Base-by-base conservation (phyloP, 2,888 invertebrate genomes). In the Melanophora roralis region DNA sequence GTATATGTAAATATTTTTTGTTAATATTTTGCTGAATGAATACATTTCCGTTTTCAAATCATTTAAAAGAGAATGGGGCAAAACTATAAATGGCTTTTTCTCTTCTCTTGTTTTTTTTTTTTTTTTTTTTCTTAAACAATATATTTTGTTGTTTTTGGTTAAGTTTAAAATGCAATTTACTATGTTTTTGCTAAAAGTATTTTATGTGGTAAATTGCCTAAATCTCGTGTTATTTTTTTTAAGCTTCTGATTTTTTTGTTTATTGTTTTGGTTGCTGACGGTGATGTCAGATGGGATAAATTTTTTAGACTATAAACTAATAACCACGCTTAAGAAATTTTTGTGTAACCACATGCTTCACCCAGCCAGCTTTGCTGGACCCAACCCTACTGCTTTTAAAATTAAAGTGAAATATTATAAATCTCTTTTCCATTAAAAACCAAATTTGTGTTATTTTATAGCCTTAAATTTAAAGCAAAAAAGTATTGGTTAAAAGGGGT, bases 31-130 rank as follows among this genome's bases (percentile, higher is more conserved):
- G 78, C 69, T 79, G 74, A 79, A 65, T 65, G 78, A 79, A 69
- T 74, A 74, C 78, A 79, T 47, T 65, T 79, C 74, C 74, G 78
- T 79, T 79, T 79, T 51, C 64, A 74, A 74, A 79, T 79, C 74
- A 79, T 74, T 69, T 79, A 34, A 43, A 74, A 65, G 19, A 57
- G 51, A 72, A 64, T 23, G 59, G 40, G 59, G 64, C 45, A 65
- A 71, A 78, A 78, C 49, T 57, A 32, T 62, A 73, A 73, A 55
- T 72, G 57, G 49, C 16, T 21, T 62, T 55, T 57, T 64, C 45
- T 64, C 45, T 73, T 53, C 14, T 23, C 6, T 3, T 27, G 3
- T n/a, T 45, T 51, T 12, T 16, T 43, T 27, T 3, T 27, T 27
- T n/a, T 45, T 51, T 12, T 16, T 43, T 23, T 2, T 40, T 57